These are phyloP conservation scores for Hydra vulgaris DNA, from an alignment of 30 jellyfish, hydroid and myxozoan species.

Conservation along the genomic window DNA sequence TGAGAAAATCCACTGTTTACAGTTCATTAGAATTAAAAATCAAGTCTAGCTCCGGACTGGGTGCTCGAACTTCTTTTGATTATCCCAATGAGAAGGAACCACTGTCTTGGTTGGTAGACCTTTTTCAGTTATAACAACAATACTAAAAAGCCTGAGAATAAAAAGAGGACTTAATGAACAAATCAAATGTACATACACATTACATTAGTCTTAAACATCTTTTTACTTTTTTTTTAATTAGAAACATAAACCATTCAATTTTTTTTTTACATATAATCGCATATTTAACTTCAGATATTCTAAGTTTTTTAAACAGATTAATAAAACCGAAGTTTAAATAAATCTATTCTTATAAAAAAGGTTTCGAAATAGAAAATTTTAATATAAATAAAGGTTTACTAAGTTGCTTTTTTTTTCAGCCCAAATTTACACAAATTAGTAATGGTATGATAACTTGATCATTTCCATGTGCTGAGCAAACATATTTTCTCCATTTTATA, in stretches of 20 bases:
- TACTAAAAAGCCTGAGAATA: background rate
- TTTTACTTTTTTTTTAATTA: background rate
- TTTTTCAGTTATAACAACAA: background rate
- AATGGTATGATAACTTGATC: background rate
- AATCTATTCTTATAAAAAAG: background rate
- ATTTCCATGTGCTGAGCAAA: background rate
- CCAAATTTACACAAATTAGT: background rate
- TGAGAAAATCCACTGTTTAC: background rate
- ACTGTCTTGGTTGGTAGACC: conserved; percentile 4
- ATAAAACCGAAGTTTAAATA: background rate
- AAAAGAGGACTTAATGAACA: background rate
- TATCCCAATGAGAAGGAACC: conserved; percentile 5
- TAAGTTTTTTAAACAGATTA: background rate
- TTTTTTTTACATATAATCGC: background rate
- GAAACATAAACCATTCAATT: background rate
- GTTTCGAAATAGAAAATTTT: background rate
- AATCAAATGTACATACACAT: background rate
- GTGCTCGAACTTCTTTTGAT: background rate
- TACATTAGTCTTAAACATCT: background rate
- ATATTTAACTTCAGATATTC: background rate
- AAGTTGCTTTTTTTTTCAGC: background rate
- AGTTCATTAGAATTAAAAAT: background rate
- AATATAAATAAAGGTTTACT: background rate
- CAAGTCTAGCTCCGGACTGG: background rate
- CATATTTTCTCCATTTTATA: background rate